A percentile compares a stretch with the other conserved stretches of the same genome.
phyloP scores from a whole-genome alignment of 2,797 vertebrate species.

The Notolepis coatsorum region DNA sequence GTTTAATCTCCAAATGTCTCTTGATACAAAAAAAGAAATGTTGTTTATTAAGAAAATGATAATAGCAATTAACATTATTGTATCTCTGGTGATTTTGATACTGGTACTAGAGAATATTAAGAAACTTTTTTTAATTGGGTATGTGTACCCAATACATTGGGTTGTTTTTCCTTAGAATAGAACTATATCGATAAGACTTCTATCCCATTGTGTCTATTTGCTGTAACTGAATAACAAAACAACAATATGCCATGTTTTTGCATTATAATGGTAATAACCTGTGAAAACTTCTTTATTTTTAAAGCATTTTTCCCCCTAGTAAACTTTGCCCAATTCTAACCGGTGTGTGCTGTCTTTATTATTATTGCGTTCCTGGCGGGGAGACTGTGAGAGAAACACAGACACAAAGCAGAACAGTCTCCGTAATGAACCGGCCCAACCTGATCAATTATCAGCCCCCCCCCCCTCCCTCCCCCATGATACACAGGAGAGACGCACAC shows the following conservation, averaged over 20 bases:
- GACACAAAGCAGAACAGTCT: neutral
- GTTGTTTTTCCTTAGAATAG: constrained; percentile 48
- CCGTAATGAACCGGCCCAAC: neutral
- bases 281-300: constrained; percentile 61
- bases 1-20: constrained; percentile 44
- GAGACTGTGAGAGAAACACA: neutral
- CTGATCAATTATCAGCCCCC: neutral
- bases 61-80: constrained; percentile 49
- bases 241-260: constrained; percentile 47
- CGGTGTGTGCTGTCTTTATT: constrained; percentile 25
- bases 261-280: constrained; percentile 58
- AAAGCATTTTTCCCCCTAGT: constrained; percentile 64
- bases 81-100: constrained; percentile 70
- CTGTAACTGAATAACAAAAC: constrained; percentile 48
- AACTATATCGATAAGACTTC: constrained; percentile 42
- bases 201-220: constrained; percentile 44
- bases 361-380: neutral
- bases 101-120: constrained; percentile 47
- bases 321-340: constrained; percentile 61
- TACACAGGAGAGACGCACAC: neutral
- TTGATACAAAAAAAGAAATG: constrained; percentile 31
- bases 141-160: constrained; percentile 39
- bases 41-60: constrained; percentile 43
- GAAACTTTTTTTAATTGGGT: constrained; percentile 46
- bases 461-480: no score